Conservation (phyloP, 2,888 invertebrate genomes). For the Odontomyia ornata region DNA sequence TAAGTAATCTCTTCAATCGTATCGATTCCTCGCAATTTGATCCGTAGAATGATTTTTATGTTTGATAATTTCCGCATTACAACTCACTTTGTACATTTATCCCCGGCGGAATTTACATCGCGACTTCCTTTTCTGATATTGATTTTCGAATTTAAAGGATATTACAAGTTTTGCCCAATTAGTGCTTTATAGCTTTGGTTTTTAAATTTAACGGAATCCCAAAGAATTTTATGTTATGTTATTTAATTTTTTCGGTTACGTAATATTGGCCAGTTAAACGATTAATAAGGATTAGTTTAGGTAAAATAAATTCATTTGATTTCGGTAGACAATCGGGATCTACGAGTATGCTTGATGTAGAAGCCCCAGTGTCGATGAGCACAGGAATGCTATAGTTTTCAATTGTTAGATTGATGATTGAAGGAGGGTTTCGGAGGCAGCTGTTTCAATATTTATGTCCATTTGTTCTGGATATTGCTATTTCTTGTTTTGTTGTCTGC, state of each 20-base stretch:
- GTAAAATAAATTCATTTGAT: background rate
- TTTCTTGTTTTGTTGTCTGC: background rate
- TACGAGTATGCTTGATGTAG: background rate
- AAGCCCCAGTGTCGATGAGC: background rate
- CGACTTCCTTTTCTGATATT: too few relatives aligned
- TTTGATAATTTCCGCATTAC: too few relatives aligned
- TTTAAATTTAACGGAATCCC: background rate
- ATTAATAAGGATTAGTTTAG: background rate
- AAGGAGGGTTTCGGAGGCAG: background rate
- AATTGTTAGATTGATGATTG: background rate
- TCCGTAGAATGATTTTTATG: too few relatives aligned
- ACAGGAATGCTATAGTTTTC: background rate
- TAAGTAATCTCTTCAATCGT: too few relatives aligned
- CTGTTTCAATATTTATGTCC: background rate
- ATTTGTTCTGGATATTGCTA: background rate
- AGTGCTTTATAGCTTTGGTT: too few relatives aligned
- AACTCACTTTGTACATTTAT: too few relatives aligned
- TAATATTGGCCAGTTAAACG: background rate
- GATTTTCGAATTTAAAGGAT: too few relatives aligned
- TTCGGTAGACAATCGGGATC: background rate
- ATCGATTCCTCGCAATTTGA: too few relatives aligned
- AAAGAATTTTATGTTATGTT: background rate
- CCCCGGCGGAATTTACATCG: too few relatives aligned
- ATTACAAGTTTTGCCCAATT: too few relatives aligned
- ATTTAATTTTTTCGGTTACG: background rate